Base-by-base conservation (phyloP, 2,113 vertebrate species). In the Ardeotis arabs region DNA sequence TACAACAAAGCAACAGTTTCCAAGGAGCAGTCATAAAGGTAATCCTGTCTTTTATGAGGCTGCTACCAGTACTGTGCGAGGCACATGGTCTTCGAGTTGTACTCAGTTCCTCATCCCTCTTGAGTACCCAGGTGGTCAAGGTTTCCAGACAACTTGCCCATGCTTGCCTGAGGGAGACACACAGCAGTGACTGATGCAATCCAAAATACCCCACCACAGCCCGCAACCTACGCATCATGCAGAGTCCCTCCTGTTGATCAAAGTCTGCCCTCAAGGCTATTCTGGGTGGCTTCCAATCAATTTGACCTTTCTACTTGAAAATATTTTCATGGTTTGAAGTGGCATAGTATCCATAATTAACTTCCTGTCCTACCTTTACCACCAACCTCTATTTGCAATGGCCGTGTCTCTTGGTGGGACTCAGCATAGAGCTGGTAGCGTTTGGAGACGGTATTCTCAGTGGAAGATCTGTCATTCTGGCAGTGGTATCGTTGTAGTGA, bases 161-260 rank as follows among this genome's bases (percentile, higher is more conserved):
- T 64, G 33, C 14, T 9, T 55, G 24, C 27, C 21, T 2, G 12
- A 29, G n/a, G n/a, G 39, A 75, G 47, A 45, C 23, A 16, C 45
- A 55, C 6, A 14, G 18, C 53, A 53, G 31, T 62, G 68, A 45
- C 39, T 74, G n/a, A 55, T 55, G n/a, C 31, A 68, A 25, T 47
- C 28, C 39, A 22, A 44, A 60, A 74, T 52, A 39, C 11, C 45
- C 14, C 47, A 55, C 53, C 21, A 41, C 20, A n/a, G 31, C 11
- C 22, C 2, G 1, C 17, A 37, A n/a, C 23, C 9, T 10, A 25
- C 1, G 4, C 7, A 27, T 47, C 29, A 31, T 9, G n/a, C 21
- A 29, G 55, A 68, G 21, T 19, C 47, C 15, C 5, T 80, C 28
- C 27, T 84, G 31, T 56, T 53, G 29, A 59, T 20, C 66, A 53